Evolutionary conservation across 2,888 invertebrate genomes (phyloP), one percentile per base, ranked within the genome.

Genomic region (Gisinianus flammeolus): DNA sequence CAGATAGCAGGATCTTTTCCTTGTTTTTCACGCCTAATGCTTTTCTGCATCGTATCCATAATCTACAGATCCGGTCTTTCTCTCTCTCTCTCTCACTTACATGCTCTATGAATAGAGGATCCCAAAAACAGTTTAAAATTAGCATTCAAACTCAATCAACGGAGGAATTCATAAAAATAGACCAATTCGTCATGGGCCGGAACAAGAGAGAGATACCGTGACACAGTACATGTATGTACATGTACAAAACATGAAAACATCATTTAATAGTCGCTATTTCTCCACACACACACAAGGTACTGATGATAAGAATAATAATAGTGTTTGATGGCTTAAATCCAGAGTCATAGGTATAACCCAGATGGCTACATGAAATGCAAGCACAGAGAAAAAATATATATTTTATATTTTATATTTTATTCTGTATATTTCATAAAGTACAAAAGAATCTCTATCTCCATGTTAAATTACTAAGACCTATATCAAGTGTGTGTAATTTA

Each of bases 71-170:
- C n/a, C n/a, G n/a, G n/a, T n/a, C n/a, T n/a, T n/a, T n/a, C n/a
- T n/a, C n/a, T n/a, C n/a, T n/a, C n/a, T n/a, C n/a, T n/a, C n/a
- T n/a, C n/a, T n/a, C n/a, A n/a, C n/a, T n/a, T n/a, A n/a, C n/a
- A n/a, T n/a, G n/a, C n/a, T n/a, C n/a, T n/a, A n/a, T n/a, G n/a
- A n/a, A n/a, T n/a, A n/a, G n/a, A n/a, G n/a, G n/a, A n/a, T n/a
- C n/a, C 58, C 24, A 24, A 58, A 12, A 58, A 58, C 58, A n/a
- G 56, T 56, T 56, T 56, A 30, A 73, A 78, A 78, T 73, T 73
- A 72, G 78, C 78, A 78, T 68, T 78, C 67, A 67, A 78, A 78
- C 73, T 74, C 56, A 72, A 78, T 78, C 78, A 78, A 78, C 67
- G 30, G 56, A 35, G 62, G 69, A 68, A 78, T 73, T 68, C 58